Evolutionary conservation across 1,140 invertebrate genomes (phyloP).

Genomic region (Gonatopus flavifemur): DNA sequence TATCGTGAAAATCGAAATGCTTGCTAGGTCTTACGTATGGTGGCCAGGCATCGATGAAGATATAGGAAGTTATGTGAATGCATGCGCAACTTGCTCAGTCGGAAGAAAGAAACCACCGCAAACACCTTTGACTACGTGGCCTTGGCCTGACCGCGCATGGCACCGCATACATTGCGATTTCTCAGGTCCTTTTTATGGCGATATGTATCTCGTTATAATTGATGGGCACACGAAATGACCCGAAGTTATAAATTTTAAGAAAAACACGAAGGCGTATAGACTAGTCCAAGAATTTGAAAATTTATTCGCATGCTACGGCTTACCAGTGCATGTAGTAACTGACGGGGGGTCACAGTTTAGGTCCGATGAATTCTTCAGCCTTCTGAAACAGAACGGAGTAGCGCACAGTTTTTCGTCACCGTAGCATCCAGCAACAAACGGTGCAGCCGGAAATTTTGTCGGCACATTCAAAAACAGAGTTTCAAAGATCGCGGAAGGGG

Average conservation of each 20-base stretch:
- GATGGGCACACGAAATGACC: conserved; percentile 18
- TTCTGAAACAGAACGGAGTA: conserved; percentile 25
- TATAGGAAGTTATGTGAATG: conserved; percentile 32
- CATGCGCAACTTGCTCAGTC: conserved; percentile 29
- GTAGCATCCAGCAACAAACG: conserved; percentile 29
- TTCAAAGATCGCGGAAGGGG: conserved; percentile 23
- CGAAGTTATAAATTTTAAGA: background rate
- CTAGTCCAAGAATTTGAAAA: background rate
- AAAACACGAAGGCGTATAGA: conserved; percentile 1
- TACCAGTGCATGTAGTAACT: conserved; percentile 21
- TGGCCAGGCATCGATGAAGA: conserved; percentile 52
- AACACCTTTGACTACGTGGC: conserved; percentile 4
- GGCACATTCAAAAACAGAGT: conserved; percentile 34
- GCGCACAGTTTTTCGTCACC: conserved; percentile 24
- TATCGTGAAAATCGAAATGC: conserved; percentile 48
- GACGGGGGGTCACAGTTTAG: conserved; percentile 27
- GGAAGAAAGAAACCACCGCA: conserved; percentile 1
- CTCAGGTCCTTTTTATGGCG: conserved; percentile 8
- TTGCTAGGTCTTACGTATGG: conserved; percentile 47
- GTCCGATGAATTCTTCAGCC: conserved; percentile 25
- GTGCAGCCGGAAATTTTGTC: conserved; percentile 38
- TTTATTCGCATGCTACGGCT: conserved; percentile 4
- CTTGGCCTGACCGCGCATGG: conserved; percentile 3
- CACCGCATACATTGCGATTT: background rate
- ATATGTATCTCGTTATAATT: conserved; percentile 8